Percentiles rank a stretch among this genome's conserved stretches.
Conservation (phyloP, 1,140 invertebrate genomes). For the Drosophila parvula region DNA sequence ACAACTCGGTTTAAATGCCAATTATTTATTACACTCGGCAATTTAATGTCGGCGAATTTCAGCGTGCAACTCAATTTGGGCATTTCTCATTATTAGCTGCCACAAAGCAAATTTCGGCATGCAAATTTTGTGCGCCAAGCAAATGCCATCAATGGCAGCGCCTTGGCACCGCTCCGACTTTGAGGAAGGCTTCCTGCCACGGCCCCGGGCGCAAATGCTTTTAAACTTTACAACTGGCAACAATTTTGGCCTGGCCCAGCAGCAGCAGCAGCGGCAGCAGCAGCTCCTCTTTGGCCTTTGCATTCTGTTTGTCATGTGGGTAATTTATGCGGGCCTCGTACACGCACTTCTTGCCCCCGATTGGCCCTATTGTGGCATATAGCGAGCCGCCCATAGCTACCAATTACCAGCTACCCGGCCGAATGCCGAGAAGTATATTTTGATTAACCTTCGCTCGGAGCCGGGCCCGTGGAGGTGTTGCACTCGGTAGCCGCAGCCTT, state of each 20-base stretch:
- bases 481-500: slow-evolving; percentile 16
- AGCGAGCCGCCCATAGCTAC: not conserved
- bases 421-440: slow-evolving; percentile 16
- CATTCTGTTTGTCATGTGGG: slow-evolving; percentile 63
- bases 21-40: slow-evolving; percentile 69
- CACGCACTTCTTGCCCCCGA: slow-evolving; percentile 49
- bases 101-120: slow-evolving; percentile 63
- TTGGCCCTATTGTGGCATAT: slow-evolving; percentile 44
- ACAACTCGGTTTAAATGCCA: slow-evolving; percentile 71
- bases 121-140: slow-evolving; percentile 42
- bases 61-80: slow-evolving; percentile 70
- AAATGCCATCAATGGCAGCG: slow-evolving; percentile 40
- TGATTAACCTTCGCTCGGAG: slow-evolving; percentile 18
- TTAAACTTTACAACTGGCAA: slow-evolving; percentile 56
- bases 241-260: slow-evolving; percentile 22
- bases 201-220: slow-evolving; percentile 37
- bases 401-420: slow-evolving; percentile 2
- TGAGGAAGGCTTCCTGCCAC: slow-evolving; percentile 12
- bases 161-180: slow-evolving; percentile 6
- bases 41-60: slow-evolving; percentile 65
- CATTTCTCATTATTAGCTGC: slow-evolving; percentile 73
- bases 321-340: slow-evolving; percentile 60
- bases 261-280: not conserved
- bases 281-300: slow-evolving; percentile 25
- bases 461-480: slow-evolving; percentile 12